Base-by-base conservation (phyloP, 2,888 invertebrate genomes). In the Lepidocyrtoides sp. region DNA sequence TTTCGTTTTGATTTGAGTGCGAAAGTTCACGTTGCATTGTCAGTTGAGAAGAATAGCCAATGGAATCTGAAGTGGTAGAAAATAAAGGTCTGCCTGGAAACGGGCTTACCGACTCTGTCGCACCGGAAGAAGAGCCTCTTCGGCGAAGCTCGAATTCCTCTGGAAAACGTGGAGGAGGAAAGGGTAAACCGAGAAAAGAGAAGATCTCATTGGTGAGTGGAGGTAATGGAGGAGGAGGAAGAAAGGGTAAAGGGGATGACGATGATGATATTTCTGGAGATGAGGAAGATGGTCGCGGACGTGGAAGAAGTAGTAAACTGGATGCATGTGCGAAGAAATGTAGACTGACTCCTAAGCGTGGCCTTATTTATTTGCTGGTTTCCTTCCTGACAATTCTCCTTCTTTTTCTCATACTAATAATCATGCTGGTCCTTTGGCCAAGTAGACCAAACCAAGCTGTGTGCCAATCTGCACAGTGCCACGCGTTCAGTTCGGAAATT, bases 401-500 rank as follows among this genome's bases (percentile, higher is more conserved):
- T 48, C 94, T 96, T 75, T 93, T 96, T 26, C 94, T 96, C 66
- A 94, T 95, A 44, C 95, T 96, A 66, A 94, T 96, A 84, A 95
- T 95, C 14, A 94, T 96, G 94, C 95, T 95, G 12, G 95, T 95
- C 17, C 94, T 95, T 17, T 96, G 96, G 96, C 96, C 96, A 5
- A 94, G 94, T n/a, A 94, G 95, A 66, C 95, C 95, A 0, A 95
- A 95, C 92, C 94, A 95, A 86, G 95, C 95, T 8, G 95, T 96
- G 57, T 96, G 96, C 94, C 94, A 95, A 84, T 41, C 72, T 20
- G 95, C 96, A 0, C 95, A 95, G 8, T 96, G 96, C 94, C 95
- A 96, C 51, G 94, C 95, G 72, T 96, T 96, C n/a, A 95, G 96
- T 29, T 95, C 96, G 17, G 95, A 96, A 96, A 95, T 96, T 89